Conservation (phyloP, 2,113 vertebrate genomes). For the Vanacampus margaritifer region DNA sequence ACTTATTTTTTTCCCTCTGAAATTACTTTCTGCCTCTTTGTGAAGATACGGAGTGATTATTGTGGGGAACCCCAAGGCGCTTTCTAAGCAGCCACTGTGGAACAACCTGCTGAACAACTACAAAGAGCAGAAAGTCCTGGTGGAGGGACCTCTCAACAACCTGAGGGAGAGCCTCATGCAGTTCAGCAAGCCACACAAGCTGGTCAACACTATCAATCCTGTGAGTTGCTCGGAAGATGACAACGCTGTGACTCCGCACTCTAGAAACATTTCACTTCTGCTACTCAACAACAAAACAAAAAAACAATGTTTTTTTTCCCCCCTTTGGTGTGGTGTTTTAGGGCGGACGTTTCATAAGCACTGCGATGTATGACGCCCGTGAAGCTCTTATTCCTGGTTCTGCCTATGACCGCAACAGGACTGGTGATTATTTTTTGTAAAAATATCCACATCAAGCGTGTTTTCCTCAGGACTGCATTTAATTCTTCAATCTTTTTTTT, state of each 20-base stretch:
- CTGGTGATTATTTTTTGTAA: conserved; percentile 30
- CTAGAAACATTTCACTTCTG: background rate
- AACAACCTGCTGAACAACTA: conserved; percentile 98
- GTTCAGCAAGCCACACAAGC: conserved; percentile 97
- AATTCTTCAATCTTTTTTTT: background rate
- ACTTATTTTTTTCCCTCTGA: background rate
- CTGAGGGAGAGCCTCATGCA: conserved; percentile 98
- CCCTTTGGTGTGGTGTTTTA: conserved; percentile 49
- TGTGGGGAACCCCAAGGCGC: conserved; percentile 94
- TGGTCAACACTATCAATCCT: conserved; percentile 98
- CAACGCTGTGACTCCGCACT: background rate
- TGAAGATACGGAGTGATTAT: conserved; percentile 95
- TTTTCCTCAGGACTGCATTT: background rate
- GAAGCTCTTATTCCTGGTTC: conserved; percentile 97
- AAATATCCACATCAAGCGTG: background rate
- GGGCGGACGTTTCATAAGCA: conserved; percentile 98
- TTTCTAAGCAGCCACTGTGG: conserved; percentile 97
- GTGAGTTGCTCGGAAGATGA: conserved; percentile 69
- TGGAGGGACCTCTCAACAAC: conserved; percentile 98
- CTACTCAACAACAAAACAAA: background rate
- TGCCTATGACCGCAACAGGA: conserved; percentile 90
- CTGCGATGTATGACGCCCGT: conserved; percentile 95
- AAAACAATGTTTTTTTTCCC: too few species aligned
- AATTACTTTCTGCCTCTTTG: background rate
- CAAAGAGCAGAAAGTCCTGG: conserved; percentile 98